phyloP scores from a whole-genome alignment of 2,113 vertebrate genomes.

The Solea senegalensis region DNA sequence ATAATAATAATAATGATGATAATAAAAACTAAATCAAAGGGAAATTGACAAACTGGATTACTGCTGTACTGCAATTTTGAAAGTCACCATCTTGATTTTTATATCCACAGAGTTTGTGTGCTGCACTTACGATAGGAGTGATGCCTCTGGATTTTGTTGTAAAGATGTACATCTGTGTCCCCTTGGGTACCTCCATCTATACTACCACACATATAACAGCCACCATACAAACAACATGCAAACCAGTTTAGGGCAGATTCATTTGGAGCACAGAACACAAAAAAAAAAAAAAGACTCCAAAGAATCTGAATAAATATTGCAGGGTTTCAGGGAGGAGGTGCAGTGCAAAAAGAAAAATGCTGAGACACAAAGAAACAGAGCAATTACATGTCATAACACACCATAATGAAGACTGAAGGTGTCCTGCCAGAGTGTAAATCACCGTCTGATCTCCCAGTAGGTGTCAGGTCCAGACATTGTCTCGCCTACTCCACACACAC shows the following conservation, averaged over 20 bases:
- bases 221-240: neutral
- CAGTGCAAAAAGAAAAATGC: conserved; percentile 5
- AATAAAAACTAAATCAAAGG: neutral
- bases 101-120: neutral
- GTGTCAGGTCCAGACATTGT: conserved; percentile 57
- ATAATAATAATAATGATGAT: no score
- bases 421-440: conserved; percentile 64
- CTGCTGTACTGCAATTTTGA: neutral
- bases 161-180: conserved; percentile 51
- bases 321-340: neutral
- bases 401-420: conserved; percentile 40
- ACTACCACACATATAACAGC: neutral
- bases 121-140: conserved; percentile 8
- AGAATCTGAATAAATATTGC: conserved; percentile 5
- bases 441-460: conserved; percentile 29
- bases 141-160: conserved; percentile 17
- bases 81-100: neutral
- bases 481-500: conserved; percentile 40
- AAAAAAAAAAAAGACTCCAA: conserved; percentile 9
- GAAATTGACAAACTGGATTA: neutral
- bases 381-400: conserved; percentile 49
- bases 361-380: conserved; percentile 28
- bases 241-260: conserved; percentile 3
- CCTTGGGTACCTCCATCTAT: conserved; percentile 5
- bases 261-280: conserved; percentile 9